Conservation (phyloP, 2,797 vertebrate species). For the Tapera naevia region DNA sequence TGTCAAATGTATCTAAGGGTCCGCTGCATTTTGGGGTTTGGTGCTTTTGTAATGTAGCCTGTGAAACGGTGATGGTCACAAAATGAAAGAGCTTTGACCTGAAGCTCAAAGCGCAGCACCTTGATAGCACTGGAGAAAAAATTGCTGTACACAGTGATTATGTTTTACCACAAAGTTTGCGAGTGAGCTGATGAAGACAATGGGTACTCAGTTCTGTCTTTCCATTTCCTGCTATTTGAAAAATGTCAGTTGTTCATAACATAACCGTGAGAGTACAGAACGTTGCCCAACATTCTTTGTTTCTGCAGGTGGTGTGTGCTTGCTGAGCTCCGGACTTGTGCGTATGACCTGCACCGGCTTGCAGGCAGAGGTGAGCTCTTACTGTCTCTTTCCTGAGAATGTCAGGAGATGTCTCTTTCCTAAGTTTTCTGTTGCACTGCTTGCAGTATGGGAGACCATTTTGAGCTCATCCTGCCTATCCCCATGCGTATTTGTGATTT, state of each 20-base stretch:
- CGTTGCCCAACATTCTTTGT: not conserved
- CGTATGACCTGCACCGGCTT: slow-evolving; percentile 91
- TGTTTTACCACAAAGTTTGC: not conserved
- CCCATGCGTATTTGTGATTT: too few species aligned
- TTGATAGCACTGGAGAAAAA: rapidly evolving
- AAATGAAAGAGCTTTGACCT: not conserved
- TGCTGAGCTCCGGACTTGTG: slow-evolving; percentile 89
- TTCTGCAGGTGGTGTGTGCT: slow-evolving; percentile 88
- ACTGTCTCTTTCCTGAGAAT: not conserved
- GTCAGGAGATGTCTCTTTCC: too few species aligned
- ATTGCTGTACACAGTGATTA: not conserved
- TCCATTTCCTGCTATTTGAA: not conserved
- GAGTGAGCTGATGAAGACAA: not conserved
- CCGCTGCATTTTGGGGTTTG: not conserved
- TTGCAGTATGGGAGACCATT: too few species aligned
- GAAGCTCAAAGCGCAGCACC: not conserved
- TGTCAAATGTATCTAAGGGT: not conserved
- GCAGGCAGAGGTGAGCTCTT: slow-evolving; percentile 89
- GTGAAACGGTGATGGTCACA: not conserved
- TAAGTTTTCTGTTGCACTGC: too few species aligned
- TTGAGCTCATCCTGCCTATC: too few species aligned
- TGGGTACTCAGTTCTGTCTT: not conserved
- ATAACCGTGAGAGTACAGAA: not conserved
- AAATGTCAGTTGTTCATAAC: not conserved
- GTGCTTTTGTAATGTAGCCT: not conserved